These are phyloP conservation scores for Junonia oenone DNA, from an alignment of 2,888 invertebrate genomes.

Conservation along the genomic window DNA sequence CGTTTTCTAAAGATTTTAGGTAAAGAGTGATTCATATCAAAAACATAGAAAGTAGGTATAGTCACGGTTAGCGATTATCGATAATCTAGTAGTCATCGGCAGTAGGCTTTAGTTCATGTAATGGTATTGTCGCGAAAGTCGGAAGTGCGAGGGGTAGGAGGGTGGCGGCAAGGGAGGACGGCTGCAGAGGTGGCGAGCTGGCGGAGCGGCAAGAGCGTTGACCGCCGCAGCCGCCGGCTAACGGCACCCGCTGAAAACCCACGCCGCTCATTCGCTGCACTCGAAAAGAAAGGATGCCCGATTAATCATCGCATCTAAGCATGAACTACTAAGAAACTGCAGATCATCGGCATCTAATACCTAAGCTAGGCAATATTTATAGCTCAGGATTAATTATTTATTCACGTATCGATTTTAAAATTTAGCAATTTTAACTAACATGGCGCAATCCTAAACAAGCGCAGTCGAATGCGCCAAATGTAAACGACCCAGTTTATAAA, in stretches of 20 bases:
- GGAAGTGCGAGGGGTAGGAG: slow-evolving; percentile 26
- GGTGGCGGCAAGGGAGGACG: slow-evolving; percentile 30
- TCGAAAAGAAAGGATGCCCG: slow-evolving; percentile 36
- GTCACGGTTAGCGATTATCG: too few species aligned
- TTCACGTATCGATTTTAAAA: background rate
- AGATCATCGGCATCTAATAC: background rate
- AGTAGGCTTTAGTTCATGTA: background rate
- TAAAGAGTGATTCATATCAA: too few species aligned
- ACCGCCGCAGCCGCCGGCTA: slow-evolving; percentile 50
- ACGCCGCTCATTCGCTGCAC: slow-evolving; percentile 38
- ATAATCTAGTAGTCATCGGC: too few species aligned
- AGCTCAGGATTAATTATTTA: background rate
- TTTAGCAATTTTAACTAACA: background rate
- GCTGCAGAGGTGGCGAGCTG: slow-evolving; percentile 49
- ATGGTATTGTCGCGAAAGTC: slow-evolving; percentile 9
- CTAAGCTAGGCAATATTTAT: background rate
- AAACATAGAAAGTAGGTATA: too few species aligned
- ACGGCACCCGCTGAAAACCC: slow-evolving; percentile 57
- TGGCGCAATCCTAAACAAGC: background rate
- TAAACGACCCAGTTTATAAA: background rate
- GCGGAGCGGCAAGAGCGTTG: slow-evolving; percentile 68
- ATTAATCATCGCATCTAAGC: slow-evolving; percentile 6
- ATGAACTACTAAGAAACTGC: background rate
- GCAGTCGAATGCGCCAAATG: background rate
- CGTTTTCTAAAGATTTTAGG: slow-evolving; percentile 1